Percentiles rank a stretch among this genome's conserved stretches.
These are phyloP conservation scores for Tragelaphus scriptus DNA, from an alignment of 2,113 vertebrate genomes.

Conservation along the genomic window DNA sequence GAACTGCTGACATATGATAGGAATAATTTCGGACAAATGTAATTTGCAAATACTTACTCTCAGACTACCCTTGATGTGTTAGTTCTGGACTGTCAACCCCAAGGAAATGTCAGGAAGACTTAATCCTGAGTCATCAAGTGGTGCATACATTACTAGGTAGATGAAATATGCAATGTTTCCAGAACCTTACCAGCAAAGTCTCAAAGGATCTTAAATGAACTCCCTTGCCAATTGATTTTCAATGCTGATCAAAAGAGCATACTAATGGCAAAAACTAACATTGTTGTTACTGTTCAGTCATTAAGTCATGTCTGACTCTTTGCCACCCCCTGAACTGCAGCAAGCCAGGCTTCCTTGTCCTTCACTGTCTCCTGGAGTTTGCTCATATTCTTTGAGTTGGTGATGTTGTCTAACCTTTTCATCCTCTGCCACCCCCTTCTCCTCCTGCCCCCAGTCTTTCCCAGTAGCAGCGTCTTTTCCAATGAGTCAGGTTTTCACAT, in stretches of 20 bases:
- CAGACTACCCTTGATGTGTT: neutral
- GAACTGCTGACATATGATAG: neutral
- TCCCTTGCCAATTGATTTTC: neutral
- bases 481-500: neutral
- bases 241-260: neutral
- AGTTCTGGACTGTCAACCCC: neutral
- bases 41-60: neutral
- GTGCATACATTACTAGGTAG: neutral
- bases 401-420: neutral
- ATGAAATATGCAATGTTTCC: neutral
- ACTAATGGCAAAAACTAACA: neutral
- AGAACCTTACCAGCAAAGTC: neutral
- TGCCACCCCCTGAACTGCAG: neutral
- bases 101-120: neutral
- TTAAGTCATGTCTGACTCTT: neutral
- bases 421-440: rapidly evolving
- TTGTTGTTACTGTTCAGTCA: neutral
- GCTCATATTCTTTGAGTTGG: neutral
- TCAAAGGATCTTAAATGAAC: neutral
- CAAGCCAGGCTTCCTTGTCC: neutral
- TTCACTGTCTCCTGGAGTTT: neutral
- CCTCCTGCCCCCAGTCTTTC: neutral
- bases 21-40: neutral
- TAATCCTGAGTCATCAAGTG: neutral
- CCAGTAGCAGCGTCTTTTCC: neutral